phyloP scores from a whole-genome alignment of 2,113 vertebrate species.

The Chionodraco myersi region DNA sequence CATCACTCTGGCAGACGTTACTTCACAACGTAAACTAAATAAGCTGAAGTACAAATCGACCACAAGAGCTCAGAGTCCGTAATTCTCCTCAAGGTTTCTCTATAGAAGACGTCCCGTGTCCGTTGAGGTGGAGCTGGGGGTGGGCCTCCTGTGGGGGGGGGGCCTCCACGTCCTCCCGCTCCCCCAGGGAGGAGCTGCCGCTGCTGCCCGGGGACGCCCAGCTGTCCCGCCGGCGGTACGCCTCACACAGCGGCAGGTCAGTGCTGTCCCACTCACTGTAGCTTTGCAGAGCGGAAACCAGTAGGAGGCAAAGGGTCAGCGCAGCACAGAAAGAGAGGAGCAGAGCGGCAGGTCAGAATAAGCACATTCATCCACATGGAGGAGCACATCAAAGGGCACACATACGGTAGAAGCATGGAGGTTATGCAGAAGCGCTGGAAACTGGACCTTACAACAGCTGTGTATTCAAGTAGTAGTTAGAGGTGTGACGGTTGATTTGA shows the following conservation, averaged over 20 bases:
- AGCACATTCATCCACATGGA: slow-evolving; percentile 59
- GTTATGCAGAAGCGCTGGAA: slow-evolving; percentile 61
- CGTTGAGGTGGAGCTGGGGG: slow-evolving; percentile 85
- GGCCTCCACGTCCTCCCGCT: slow-evolving; percentile 75
- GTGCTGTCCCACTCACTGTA: slow-evolving; percentile 94
- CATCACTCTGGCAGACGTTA: background rate
- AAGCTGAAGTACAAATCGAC: background rate
- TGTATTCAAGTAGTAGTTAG: background rate
- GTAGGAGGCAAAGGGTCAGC: slow-evolving; percentile 74
- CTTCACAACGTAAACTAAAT: slow-evolving; percentile 4
- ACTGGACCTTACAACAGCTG: background rate
- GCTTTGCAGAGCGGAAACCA: slow-evolving; percentile 89
- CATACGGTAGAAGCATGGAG: slow-evolving; percentile 33
- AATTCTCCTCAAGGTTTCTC: slow-evolving; percentile 63
- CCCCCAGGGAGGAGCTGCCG: slow-evolving; percentile 75
- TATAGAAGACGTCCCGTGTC: slow-evolving; percentile 82
- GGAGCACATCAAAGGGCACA: slow-evolving; percentile 28
- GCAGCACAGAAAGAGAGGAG: slow-evolving; percentile 72
- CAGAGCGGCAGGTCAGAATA: slow-evolving; percentile 77
- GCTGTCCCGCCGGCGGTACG: slow-evolving; percentile 89
- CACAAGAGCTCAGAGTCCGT: background rate
- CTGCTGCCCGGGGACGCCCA: slow-evolving; percentile 85
- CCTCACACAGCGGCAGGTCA: slow-evolving; percentile 94
- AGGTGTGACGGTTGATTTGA: slow-evolving; percentile 22
- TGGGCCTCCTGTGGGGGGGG: slow-evolving; percentile 79